Evolutionary conservation across 2,888 invertebrate species (phyloP).

Genomic region (Gibbula magus): DNA sequence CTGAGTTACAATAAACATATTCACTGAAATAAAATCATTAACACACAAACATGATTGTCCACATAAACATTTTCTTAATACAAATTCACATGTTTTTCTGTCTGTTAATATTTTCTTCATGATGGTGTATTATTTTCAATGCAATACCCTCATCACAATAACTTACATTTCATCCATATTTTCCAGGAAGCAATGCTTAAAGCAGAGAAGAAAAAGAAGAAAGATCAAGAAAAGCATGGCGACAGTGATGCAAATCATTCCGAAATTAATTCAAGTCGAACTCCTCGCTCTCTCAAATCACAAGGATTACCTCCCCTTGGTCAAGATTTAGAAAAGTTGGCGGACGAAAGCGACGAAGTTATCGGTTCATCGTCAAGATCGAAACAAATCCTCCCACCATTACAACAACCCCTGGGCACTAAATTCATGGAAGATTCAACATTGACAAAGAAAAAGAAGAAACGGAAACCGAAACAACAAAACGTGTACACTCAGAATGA

Average conservation of each 20-base stretch:
- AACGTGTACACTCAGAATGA: conserved; percentile 27
- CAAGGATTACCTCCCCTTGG: conserved; percentile 18
- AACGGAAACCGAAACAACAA: conserved; percentile 34
- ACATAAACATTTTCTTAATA: no score
- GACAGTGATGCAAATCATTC: conserved; percentile 21
- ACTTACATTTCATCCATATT: neutral
- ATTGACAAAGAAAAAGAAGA: conserved; percentile 35
- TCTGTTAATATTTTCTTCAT: no score
- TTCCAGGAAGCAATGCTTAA: conserved; percentile 53
- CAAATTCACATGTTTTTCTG: no score
- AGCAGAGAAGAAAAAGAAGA: conserved; percentile 50
- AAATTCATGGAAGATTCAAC: conserved; percentile 41
- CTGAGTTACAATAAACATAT: no score
- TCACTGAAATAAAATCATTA: no score
- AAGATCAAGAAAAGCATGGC: conserved; percentile 35
- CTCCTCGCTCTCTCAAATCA: conserved; percentile 42
- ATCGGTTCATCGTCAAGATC: conserved; percentile 21
- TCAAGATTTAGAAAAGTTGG: neutral
- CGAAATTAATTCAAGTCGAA: conserved; percentile 37
- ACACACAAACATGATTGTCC: no score
- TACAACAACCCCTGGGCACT: conserved; percentile 55
- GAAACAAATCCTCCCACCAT: conserved; percentile 49
- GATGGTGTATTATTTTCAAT: no score
- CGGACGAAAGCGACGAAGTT: conserved; percentile 22
- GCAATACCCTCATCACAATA: no score